Evolutionary conservation across 2,113 vertebrate genomes (phyloP), one percentile per base, ranked within the genome.

Genomic region (Brevimyrus niger): DNA sequence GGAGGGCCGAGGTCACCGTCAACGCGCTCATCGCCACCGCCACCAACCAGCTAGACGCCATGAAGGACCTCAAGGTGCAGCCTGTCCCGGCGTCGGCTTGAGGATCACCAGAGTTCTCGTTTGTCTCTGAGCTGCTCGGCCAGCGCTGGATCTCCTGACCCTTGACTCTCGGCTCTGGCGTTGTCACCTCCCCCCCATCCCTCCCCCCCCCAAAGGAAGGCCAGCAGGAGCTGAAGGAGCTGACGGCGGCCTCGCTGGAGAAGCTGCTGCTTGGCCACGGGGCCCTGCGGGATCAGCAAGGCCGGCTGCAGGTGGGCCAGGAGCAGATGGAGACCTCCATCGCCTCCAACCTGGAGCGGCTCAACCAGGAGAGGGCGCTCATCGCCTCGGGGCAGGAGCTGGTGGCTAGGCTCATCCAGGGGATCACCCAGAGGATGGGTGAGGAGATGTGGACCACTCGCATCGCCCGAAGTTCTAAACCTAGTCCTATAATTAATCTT

Each of bases 1-100:
- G 92, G 50, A 89, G 93, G 85, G 96, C 96, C 0, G 96, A 97
- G 90, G 91, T 94, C 10, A 96, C 96, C 0, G 96, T 97, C 48
- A 97, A 97, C 1, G 91, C 96, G 0, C 94, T 97, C 35, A 96
- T 96, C 92, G 93, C 95, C 55, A 95, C 96, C 0, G 96, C 97
- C 6, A 91, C 93, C 47, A 94, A 91, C 88, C 97, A 97, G 82
- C 95, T 97, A 0, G 94, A 96, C 1, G 92, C 96, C 11, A 96
- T 97, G 96, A 94, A 95, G 21, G 94, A 95, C 38, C 93, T 97
- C 50, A 96, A 96, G 95, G 97, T 97, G 65, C 9, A 19, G 21
- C 9, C 38, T 35, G 17, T 19, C 17, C 4, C 50, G 1, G 4
- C 51, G 13, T 7, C 5, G 3, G 35, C 73, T 19, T 19, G 4